Percentiles rank a stretch among this genome's conserved stretches.
Conservation (phyloP, 2,888 invertebrate species). For the Cylloceria caligata region DNA sequence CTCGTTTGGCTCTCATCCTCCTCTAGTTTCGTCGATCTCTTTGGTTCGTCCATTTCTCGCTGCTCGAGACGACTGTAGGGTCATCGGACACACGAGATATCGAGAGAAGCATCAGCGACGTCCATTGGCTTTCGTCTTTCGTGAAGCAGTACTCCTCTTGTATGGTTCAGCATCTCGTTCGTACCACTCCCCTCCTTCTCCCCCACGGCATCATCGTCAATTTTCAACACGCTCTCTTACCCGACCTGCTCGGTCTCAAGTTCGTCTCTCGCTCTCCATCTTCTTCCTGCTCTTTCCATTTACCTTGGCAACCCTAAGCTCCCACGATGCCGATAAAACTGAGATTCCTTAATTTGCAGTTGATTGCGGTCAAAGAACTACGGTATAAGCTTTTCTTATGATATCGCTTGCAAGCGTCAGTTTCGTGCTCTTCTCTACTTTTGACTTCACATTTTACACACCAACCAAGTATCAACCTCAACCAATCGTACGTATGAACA, state of each 20-base stretch:
- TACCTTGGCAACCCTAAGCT: slow-evolving; percentile 48
- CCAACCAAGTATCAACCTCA: neutral
- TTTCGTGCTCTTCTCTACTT: slow-evolving; percentile 12
- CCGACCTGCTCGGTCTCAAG: slow-evolving; percentile 17
- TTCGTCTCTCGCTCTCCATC: slow-evolving; percentile 43
- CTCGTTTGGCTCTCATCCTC: slow-evolving; percentile 41
- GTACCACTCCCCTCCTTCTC: slow-evolving; percentile 31
- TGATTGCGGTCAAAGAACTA: slow-evolving; percentile 67
- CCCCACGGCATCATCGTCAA: slow-evolving; percentile 46
- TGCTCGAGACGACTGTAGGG: slow-evolving; percentile 54
- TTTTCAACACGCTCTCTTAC: slow-evolving; percentile 40
- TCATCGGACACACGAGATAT: slow-evolving; percentile 61
- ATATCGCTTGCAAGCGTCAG: slow-evolving; percentile 4
- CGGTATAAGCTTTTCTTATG: slow-evolving; percentile 51
- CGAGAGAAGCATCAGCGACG: slow-evolving; percentile 51
- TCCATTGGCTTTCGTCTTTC: slow-evolving; percentile 45
- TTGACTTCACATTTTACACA: slow-evolving; percentile 23
- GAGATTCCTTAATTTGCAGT: slow-evolving; percentile 70
- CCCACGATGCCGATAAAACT: slow-evolving; percentile 69
- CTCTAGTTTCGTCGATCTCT: slow-evolving; percentile 36
- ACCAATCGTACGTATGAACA: slow-evolving; percentile 10
- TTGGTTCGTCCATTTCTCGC: slow-evolving; percentile 35
- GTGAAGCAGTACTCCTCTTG: slow-evolving; percentile 25
- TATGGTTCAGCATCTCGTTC: slow-evolving; percentile 1
- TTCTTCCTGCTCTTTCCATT: slow-evolving; percentile 33